Evolutionary conservation across 2,113 vertebrate genomes (phyloP).

Genomic region (Synchiropus splendidus): DNA sequence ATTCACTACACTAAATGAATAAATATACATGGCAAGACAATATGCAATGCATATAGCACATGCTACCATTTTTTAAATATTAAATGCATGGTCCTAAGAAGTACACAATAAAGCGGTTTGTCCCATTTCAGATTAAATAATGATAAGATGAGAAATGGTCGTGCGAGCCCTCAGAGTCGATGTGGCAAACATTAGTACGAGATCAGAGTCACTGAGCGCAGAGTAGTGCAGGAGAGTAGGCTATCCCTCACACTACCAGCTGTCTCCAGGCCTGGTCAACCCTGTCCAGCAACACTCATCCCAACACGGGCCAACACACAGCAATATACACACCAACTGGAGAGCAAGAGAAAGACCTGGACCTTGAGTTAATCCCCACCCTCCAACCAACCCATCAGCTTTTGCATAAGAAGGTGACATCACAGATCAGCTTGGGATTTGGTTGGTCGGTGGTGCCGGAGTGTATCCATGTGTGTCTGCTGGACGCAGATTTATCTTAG

Average conservation of each 20-base stretch:
- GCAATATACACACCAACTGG: conserved; percentile 14
- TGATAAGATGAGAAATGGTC: conserved; percentile 16
- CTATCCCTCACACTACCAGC: conserved; percentile 61
- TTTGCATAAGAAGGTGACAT: conserved; percentile 67
- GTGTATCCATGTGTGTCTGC: conserved; percentile 12
- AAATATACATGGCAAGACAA: no score
- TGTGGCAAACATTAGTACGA: conserved; percentile 34
- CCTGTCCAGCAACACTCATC: conserved; percentile 61
- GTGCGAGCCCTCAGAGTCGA: conserved; percentile 23
- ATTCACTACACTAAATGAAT: no score
- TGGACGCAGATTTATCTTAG: conserved; percentile 14
- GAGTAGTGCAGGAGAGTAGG: conserved; percentile 44
- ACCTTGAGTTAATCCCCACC: conserved; percentile 60
- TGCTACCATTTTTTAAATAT: no score
- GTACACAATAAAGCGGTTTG: conserved; percentile 25
- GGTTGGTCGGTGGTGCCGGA: conserved; percentile 22
- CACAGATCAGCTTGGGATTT: conserved; percentile 44
- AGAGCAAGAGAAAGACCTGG: conserved; percentile 36
- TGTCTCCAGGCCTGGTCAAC: conserved; percentile 48
- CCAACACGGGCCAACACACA: conserved; percentile 15
- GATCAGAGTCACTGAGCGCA: conserved; percentile 43
- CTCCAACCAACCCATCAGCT: conserved; percentile 51
- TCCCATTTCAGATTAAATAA: conserved; percentile 37
- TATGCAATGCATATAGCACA: no score
- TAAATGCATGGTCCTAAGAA: not conserved